Conservation (phyloP, 2,888 invertebrate genomes). For the Rotaria macrura region DNA sequence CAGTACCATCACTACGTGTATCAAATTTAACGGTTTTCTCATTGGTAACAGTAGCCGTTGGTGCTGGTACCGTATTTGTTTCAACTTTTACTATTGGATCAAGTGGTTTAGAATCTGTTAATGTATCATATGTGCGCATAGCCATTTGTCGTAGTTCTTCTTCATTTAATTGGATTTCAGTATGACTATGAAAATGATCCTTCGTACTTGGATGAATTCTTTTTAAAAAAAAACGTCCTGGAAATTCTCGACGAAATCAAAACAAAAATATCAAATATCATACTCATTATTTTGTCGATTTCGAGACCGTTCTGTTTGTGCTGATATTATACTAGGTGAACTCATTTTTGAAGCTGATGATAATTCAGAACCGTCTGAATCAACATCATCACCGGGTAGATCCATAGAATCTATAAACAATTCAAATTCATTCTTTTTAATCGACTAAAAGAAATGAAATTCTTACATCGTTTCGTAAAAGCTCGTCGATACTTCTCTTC, state of each 20-base stretch:
- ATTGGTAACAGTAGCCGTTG: neutral
- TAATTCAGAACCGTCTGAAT: constrained; percentile 24
- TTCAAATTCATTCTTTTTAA: no score
- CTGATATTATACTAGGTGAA: neutral
- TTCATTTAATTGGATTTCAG: neutral
- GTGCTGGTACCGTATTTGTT: neutral
- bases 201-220: neutral
- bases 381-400: neutral
- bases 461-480: neutral
- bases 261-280: neutral
- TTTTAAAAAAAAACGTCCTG: neutral
- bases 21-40: neutral
- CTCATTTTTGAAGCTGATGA: neutral
- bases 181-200: neutral
- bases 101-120: no score
- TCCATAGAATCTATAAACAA: neutral
- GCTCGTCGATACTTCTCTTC: neutral
- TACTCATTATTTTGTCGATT: neutral
- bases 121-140: neutral
- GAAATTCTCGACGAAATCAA: neutral
- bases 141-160: constrained; percentile 7
- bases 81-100: no score
- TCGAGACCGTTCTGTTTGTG: neutral
- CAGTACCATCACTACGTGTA: constrained; percentile 26
- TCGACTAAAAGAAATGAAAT: neutral